phyloP scores from a whole-genome alignment of 2,113 vertebrate species.

The Panthera uncia region DNA sequence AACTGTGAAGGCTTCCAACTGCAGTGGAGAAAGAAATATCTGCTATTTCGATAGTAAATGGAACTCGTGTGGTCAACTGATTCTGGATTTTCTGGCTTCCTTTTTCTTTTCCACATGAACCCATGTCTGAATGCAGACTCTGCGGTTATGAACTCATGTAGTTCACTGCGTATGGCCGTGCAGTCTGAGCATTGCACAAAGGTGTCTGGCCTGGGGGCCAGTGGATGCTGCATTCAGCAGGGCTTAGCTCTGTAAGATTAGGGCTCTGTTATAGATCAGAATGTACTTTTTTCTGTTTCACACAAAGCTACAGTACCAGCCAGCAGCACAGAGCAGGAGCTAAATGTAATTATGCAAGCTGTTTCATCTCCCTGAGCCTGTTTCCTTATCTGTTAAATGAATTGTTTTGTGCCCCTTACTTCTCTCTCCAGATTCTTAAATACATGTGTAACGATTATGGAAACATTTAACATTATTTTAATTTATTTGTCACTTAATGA shows the following conservation, averaged over 20 bases:
- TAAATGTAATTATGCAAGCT: not conserved
- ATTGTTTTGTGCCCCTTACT: not conserved
- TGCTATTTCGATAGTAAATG: not conserved
- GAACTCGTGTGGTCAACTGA: not conserved
- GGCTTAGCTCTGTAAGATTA: not conserved
- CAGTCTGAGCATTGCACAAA: not conserved
- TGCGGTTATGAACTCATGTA: not conserved
- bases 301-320: not conserved
- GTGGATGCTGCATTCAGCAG: accelerated
- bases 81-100: not conserved
- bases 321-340: not conserved
- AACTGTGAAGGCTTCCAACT: not conserved
- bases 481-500: not conserved
- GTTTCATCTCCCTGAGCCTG: not conserved
- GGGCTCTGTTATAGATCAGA: not conserved
- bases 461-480: not conserved
- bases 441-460: not conserved
- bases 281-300: not conserved
- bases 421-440: slow-evolving; percentile 16
- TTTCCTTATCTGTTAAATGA: not conserved
- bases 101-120: not conserved
- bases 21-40: not conserved
- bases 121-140: not conserved
- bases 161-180: accelerated
- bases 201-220: not conserved